Evolutionary conservation across 2,113 vertebrate genomes (phyloP).

Genomic region (Laticauda laticaudata): DNA sequence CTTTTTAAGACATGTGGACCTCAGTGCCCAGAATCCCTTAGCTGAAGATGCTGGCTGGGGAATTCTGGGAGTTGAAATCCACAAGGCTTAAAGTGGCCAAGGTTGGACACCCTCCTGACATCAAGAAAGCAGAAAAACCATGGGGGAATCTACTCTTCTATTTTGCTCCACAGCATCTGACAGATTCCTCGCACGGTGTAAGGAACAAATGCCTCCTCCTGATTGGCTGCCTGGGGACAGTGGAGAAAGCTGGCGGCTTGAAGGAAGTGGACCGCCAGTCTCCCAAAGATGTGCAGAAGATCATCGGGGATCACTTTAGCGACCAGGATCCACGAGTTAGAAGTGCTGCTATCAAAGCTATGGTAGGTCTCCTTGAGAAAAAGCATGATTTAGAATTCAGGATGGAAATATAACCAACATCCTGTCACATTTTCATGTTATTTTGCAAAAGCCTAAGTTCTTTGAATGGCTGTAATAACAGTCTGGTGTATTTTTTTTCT

Average conservation of each 20-base stretch:
- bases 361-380: conserved; percentile 71
- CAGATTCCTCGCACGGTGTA: conserved; percentile 90
- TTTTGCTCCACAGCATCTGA: conserved; percentile 76
- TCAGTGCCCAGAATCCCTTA: not conserved
- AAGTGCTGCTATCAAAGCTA: conserved; percentile 93
- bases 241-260: conserved; percentile 71
- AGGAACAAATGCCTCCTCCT: conserved; percentile 95
- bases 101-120: not conserved
- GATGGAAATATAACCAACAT: not conserved
- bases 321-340: conserved; percentile 96
- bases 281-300: conserved; percentile 85
- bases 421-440: not conserved
- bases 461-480: not conserved
- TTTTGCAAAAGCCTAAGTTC: not conserved
- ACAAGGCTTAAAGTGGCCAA: not conserved
- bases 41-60: not conserved
- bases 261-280: conserved; percentile 79
- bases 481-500: not conserved
- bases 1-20: not conserved
- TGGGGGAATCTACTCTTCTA: not conserved
- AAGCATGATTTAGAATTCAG: not conserved
- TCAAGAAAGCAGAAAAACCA: fast-evolving
- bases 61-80: not conserved
- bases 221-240: conserved; percentile 86
- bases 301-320: conserved; percentile 91